Percentiles rank a stretch among this genome's conserved stretches.
phyloP scores from a whole-genome alignment of 2,888 invertebrate species.

The Tortricodes alternella region DNA sequence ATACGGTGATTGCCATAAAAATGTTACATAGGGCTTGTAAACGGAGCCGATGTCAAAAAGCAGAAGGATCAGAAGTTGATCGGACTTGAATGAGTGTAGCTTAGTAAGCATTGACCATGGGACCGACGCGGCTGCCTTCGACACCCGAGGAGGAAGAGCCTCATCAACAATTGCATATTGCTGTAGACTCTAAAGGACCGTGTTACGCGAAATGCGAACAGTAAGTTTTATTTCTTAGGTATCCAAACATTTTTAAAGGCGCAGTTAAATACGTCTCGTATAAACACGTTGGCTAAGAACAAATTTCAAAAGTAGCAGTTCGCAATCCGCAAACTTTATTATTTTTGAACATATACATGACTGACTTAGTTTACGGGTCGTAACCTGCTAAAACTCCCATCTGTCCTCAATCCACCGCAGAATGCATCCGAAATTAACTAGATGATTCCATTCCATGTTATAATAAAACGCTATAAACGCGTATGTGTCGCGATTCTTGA shows the following conservation, averaged over 20 bases:
- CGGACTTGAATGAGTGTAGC: conserved; percentile 31
- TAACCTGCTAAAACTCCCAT: no score
- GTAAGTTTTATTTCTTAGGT: conserved; percentile 49
- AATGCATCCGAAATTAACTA: no score
- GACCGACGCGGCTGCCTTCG: conserved; percentile 69
- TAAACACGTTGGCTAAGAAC: no score
- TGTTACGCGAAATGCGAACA: conserved; percentile 51
- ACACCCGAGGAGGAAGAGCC: conserved; percentile 72
- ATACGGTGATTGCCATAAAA: conserved; percentile 32
- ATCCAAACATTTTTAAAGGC: no score
- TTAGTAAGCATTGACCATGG: conserved; percentile 59
- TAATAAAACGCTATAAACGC: background rate
- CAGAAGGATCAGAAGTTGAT: conserved; percentile 39
- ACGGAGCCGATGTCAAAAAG: conserved; percentile 47
- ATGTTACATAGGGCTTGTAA: conserved; percentile 57
- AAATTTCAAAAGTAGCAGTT: no score
- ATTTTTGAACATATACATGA: no score
- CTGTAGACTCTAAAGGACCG: conserved; percentile 52
- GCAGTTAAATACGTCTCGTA: no score
- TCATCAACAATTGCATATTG: conserved; percentile 47
- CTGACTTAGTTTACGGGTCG: no score
- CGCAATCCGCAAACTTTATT: no score
- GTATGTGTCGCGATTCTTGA: conserved; percentile 9
- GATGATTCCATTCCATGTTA: no score
- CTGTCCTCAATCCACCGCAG: no score